phyloP scores from a whole-genome alignment of 2,888 invertebrate species.

The Tipula unca region DNA sequence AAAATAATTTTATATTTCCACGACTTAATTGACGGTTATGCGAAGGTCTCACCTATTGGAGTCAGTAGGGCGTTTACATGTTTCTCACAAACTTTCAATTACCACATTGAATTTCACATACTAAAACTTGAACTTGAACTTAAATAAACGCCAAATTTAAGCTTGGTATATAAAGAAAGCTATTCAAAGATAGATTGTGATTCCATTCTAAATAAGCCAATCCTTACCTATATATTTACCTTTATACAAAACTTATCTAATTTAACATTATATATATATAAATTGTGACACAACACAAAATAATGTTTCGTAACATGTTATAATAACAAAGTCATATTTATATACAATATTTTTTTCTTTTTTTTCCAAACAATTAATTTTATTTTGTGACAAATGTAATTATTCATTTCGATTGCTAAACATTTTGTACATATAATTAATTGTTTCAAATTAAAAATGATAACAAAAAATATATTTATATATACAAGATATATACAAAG shows the following conservation, averaged over 20 bases:
- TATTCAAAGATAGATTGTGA: no score
- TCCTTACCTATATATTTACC: background rate
- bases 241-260: background rate
- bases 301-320: background rate
- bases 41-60: no score
- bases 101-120: no score
- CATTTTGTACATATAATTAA: slow-evolving; percentile 3
- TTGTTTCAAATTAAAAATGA: background rate
- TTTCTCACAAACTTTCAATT: no score
- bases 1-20: no score
- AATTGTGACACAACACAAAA: background rate
- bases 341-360: background rate
- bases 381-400: background rate
- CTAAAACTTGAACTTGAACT: no score
- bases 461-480: background rate
- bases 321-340: background rate
- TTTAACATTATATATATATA: no score
- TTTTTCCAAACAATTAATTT: slow-evolving; percentile 1
- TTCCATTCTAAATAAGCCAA: no score
- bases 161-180: no score
- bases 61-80: no score
- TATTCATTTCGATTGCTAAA: slow-evolving; percentile 14
- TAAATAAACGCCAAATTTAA: no score
- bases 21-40: no score
- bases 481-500: background rate